These are phyloP conservation scores for human DNA, from an alignment of 2,113 vertebrate species.

Conservation along the genomic window DNA sequence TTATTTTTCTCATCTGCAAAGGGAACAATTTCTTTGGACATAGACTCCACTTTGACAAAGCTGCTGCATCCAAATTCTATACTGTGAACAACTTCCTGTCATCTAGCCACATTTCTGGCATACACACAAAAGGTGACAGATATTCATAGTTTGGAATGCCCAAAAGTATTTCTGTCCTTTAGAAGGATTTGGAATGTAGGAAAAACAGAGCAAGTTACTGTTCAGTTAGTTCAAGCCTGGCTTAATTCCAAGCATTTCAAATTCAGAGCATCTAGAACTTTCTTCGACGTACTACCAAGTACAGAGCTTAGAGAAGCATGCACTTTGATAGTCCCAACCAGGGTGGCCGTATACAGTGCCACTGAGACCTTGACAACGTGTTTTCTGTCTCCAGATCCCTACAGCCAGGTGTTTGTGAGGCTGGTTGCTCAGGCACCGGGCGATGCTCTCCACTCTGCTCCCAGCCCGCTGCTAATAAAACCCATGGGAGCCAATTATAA, in stretches of 20 bases:
- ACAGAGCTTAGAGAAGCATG: neutral
- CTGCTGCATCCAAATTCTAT: neutral
- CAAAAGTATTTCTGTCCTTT: neutral
- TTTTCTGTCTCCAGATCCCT: slow-evolving; percentile 31
- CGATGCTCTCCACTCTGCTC: neutral
- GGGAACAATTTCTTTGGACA: neutral
- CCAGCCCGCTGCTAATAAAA: slow-evolving; percentile 46
- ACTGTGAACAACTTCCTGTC: neutral
- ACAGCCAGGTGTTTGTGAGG: slow-evolving; percentile 31
- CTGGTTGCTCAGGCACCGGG: slow-evolving; percentile 48
- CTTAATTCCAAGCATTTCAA: neutral
- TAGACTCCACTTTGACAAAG: neutral
- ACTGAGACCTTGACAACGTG: neutral
- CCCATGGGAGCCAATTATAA: slow-evolving; percentile 70
- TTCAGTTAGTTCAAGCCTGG: neutral
- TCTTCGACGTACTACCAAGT: neutral
- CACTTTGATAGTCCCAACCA: neutral
- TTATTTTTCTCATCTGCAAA: slow-evolving; percentile 19
- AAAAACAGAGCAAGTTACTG: neutral
- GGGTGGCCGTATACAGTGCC: neutral
- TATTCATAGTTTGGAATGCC: neutral
- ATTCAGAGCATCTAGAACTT: slow-evolving; percentile 5
- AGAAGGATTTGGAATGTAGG: neutral
- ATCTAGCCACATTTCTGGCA: neutral
- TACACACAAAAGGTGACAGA: neutral